phyloP scores from a whole-genome alignment of 2,888 invertebrate species.

The Monoplex corrugatus region DNA sequence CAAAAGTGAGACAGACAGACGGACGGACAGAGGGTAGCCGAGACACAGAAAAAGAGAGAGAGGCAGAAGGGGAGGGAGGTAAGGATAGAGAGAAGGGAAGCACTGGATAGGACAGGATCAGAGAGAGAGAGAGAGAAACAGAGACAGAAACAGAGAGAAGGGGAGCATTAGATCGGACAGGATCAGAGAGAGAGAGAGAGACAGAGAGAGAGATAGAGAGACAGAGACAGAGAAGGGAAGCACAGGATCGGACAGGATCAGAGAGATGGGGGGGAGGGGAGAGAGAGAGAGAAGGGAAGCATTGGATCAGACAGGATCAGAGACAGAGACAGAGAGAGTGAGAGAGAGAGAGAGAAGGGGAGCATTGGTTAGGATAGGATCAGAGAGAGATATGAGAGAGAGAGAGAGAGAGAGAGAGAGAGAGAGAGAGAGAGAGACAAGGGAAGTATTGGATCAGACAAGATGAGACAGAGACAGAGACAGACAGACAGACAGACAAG shows the following conservation, averaged over 20 bases:
- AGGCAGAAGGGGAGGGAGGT: no score
- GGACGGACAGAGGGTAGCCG: no score
- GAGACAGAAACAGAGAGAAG: not conserved
- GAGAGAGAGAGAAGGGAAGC: not conserved
- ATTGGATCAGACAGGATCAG: not conserved
- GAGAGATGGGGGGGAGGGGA: not conserved
- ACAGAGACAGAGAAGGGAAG: not conserved
- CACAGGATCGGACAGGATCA: not conserved
- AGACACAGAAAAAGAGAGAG: no score
- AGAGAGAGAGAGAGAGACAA: no score
- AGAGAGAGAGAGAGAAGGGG: not conserved
- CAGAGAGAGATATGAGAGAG: no score
- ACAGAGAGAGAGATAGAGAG: constrained; percentile 15
- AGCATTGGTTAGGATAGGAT: no score
- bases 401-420: no score
- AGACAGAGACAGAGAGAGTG: not conserved
- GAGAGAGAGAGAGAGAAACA: not conserved
- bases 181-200: no score
- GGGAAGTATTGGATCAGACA: no score
- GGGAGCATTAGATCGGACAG: no score
- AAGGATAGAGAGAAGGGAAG: no score
- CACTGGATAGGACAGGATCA: not conserved
- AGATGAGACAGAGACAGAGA: not conserved
- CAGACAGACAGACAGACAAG: not conserved
- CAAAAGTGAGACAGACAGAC: no score